A percentile compares a stretch with the other conserved stretches of the same genome.
Conservation (phyloP, 2,888 invertebrate species). For the Rotaria macrura region DNA sequence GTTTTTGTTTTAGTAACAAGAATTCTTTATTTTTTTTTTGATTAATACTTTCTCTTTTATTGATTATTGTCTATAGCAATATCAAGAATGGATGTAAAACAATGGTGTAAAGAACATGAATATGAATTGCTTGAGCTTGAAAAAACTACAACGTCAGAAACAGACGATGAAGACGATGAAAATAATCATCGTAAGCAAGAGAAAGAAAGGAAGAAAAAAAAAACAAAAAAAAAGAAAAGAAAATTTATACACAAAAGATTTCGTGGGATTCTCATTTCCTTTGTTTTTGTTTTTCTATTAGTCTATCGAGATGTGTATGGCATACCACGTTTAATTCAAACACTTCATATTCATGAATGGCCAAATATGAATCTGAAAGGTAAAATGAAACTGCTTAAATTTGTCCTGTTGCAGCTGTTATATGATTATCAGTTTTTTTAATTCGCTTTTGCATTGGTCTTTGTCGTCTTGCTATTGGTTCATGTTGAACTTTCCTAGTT, state of each 20-base stretch:
- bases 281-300: slow-evolving; percentile 42
- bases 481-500: background rate
- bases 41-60: background rate
- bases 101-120: slow-evolving; percentile 61
- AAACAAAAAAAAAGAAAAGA: background rate
- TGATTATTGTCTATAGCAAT: slow-evolving; percentile 38
- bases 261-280: slow-evolving; percentile 27
- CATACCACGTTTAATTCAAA: slow-evolving; percentile 60
- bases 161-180: slow-evolving; percentile 51
- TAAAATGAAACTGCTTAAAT: slow-evolving; percentile 36
- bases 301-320: slow-evolving; percentile 59
- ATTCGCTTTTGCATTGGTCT: background rate
- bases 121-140: slow-evolving; percentile 62
- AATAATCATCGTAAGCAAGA: slow-evolving; percentile 35
- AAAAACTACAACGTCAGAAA: slow-evolving; percentile 42
- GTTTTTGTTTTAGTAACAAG: background rate
- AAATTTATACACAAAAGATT: background rate
- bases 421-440: background rate
- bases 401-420: no score
- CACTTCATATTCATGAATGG: slow-evolving; percentile 64
- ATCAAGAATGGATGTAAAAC: slow-evolving; percentile 37
- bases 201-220: slow-evolving; percentile 41
- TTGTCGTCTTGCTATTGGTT: background rate
- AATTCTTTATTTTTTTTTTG: background rate
- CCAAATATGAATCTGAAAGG: slow-evolving; percentile 61